These are phyloP conservation scores for Sebastiscus albofasciatus DNA, from an alignment of 2,797 vertebrate species.

Conservation along the genomic window DNA sequence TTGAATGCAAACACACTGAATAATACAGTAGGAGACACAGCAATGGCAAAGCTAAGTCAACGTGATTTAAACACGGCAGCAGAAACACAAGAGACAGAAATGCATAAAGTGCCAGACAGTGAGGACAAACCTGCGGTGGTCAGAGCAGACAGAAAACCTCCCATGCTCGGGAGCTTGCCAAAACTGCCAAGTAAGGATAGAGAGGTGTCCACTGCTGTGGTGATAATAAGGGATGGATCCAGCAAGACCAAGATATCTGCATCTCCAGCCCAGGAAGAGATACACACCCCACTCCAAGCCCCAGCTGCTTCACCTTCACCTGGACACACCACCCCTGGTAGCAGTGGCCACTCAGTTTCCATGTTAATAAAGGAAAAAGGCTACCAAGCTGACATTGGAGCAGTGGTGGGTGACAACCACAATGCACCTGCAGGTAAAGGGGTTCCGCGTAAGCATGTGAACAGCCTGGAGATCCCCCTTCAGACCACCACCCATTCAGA, in stretches of 20 bases:
- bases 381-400: conserved; percentile 86
- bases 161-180: conserved; percentile 71
- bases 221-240: conserved; percentile 77
- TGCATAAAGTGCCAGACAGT: conserved; percentile 29
- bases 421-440: conserved; percentile 47
- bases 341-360: conserved; percentile 81
- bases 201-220: conserved; percentile 82
- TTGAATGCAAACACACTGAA: conserved; percentile 23
- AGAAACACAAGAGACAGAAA: conserved; percentile 48
- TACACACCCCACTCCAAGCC: conserved; percentile 9
- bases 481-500: conserved; percentile 66
- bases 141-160: conserved; percentile 62
- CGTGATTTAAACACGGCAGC: conserved; percentile 20
- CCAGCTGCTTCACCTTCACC: conserved; percentile 51
- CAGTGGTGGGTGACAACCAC: conserved; percentile 74
- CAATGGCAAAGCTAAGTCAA: conserved; percentile 19
- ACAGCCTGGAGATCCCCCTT: conserved; percentile 83
- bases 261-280: conserved; percentile 54
- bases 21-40: conserved; percentile 27
- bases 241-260: conserved; percentile 54
- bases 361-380: conserved; percentile 87
- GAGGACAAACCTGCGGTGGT: conserved; percentile 36
- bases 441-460: conserved; percentile 78
- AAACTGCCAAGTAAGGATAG: conserved; percentile 81
- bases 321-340: conserved; percentile 18